These are phyloP conservation scores for Caenorhabditis sp. DNA, from an alignment of 2,888 invertebrate genomes.

Conservation along the genomic window DNA sequence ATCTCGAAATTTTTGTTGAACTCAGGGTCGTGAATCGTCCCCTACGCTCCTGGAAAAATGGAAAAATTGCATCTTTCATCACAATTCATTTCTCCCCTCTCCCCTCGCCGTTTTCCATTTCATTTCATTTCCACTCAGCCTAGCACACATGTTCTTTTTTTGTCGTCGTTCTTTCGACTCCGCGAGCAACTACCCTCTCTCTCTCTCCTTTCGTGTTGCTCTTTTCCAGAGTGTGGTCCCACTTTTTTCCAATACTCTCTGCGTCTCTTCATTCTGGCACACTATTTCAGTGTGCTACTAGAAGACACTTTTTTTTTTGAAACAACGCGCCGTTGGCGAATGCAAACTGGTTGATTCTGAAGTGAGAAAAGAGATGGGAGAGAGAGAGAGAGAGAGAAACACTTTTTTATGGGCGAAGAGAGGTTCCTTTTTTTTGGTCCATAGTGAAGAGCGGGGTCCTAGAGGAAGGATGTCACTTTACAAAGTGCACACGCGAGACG, in stretches of 20 bases:
- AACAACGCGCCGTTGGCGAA: slow-evolving; percentile 31
- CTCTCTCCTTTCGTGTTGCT: not conserved
- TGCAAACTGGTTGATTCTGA: slow-evolving; percentile 34
- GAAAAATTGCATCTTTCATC: slow-evolving; percentile 3
- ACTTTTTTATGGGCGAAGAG: slow-evolving; percentile 38
- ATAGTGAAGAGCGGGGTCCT: slow-evolving; percentile 38
- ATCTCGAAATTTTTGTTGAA: too few relatives aligned
- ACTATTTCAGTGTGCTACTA: not conserved
- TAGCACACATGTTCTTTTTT: slow-evolving; percentile 33
- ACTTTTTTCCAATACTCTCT: not conserved
- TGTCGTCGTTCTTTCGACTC: too few relatives aligned
- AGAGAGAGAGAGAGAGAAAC: not conserved
- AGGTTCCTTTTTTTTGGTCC: too few relatives aligned
- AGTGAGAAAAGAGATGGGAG: not conserved
- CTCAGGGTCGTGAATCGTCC: not conserved
- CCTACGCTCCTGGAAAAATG: too few relatives aligned
- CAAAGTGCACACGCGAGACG: slow-evolving; percentile 53
- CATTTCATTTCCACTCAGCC: slow-evolving; percentile 31
- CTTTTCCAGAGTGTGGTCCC: slow-evolving; percentile 29
- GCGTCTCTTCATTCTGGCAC: not conserved
- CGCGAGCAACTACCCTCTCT: too few relatives aligned
- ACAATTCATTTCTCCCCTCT: not conserved
- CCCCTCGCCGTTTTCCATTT: slow-evolving; percentile 6
- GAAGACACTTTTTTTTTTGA: slow-evolving; percentile 42
- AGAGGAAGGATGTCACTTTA: slow-evolving; percentile 49